A percentile compares a stretch with the other conserved stretches of the same genome.
phyloP scores from a whole-genome alignment of 2,797 vertebrate genomes.

The Gallirallus australis region DNA sequence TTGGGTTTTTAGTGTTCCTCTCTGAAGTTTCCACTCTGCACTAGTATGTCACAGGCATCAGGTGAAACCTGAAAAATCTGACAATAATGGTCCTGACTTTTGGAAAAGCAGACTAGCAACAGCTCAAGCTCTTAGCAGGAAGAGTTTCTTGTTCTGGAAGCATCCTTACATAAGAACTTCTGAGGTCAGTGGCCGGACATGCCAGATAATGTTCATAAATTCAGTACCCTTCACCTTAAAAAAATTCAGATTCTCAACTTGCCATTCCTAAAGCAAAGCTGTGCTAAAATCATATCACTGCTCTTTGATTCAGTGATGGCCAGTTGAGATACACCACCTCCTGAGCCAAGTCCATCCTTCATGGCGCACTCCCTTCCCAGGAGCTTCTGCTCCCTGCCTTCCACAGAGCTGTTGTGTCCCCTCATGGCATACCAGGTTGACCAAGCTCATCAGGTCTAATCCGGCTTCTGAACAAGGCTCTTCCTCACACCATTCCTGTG shows the following conservation, averaged over 20 bases:
- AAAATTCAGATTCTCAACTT: neutral
- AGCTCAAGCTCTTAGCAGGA: neutral
- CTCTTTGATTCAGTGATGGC: neutral
- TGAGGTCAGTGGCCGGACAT: neutral
- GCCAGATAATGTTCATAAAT: neutral
- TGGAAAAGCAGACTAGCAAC: neutral
- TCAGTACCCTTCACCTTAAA: neutral
- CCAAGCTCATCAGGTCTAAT: neutral
- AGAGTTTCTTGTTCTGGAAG: neutral
- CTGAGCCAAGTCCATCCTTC: neutral
- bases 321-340: neutral
- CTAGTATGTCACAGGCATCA: neutral
- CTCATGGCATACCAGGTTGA: neutral
- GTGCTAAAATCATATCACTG: neutral
- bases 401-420: neutral
- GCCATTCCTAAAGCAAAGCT: neutral
- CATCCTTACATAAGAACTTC: neutral
- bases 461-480: neutral
- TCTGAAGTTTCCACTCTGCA: neutral
- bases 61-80: neutral
- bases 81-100: neutral
- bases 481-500: neutral
- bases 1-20: neutral
- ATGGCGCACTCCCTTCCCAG: neutral
- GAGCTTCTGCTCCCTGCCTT: neutral